Percentiles rank a stretch among this genome's conserved stretches.
Evolutionary conservation across 2,888 invertebrate genomes (phyloP).

Genomic region (Meganola albula): DNA sequence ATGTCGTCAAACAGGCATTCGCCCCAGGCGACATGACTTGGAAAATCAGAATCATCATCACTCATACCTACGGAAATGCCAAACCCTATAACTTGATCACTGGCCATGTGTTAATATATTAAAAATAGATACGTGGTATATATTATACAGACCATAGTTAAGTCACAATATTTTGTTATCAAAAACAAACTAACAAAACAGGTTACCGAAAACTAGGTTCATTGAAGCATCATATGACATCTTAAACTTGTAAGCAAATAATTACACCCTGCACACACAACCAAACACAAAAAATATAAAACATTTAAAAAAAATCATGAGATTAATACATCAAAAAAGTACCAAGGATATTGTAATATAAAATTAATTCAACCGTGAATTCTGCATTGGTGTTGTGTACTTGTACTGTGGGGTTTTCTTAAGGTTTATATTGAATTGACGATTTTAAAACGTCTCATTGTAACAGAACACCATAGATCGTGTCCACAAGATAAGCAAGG

Average conservation of each 20-base stretch:
- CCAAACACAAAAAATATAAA: slow-evolving; percentile 21
- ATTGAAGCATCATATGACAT: slow-evolving; percentile 26
- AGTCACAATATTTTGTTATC: too few species aligned
- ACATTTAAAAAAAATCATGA: slow-evolving; percentile 17
- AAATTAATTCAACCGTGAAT: slow-evolving; percentile 64
- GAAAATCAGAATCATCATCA: too few species aligned
- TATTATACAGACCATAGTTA: too few species aligned
- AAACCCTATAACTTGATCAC: too few species aligned
- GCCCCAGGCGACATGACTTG: too few species aligned
- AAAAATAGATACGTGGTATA: slow-evolving; percentile 4
- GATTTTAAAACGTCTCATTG: slow-evolving; percentile 44
- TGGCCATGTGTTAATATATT: too few species aligned
- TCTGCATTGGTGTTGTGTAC: slow-evolving; percentile 43
- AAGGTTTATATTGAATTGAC: slow-evolving; percentile 46
- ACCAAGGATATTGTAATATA: slow-evolving; percentile 33
- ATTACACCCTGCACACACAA: slow-evolving; percentile 26
- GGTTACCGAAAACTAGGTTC: too few species aligned
- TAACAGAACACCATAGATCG: slow-evolving; percentile 61
- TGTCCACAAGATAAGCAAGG: slow-evolving; percentile 57
- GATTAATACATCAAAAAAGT: slow-evolving; percentile 31
- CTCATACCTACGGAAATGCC: neutral
- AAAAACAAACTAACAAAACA: too few species aligned
- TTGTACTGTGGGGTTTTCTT: slow-evolving; percentile 29
- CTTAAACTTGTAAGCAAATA: slow-evolving; percentile 40
- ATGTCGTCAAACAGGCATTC: too few species aligned